Evolutionary conservation across 2,797 vertebrate genomes (phyloP), one percentile per base, ranked within the genome.

Genomic region (Falco columbarius): DNA sequence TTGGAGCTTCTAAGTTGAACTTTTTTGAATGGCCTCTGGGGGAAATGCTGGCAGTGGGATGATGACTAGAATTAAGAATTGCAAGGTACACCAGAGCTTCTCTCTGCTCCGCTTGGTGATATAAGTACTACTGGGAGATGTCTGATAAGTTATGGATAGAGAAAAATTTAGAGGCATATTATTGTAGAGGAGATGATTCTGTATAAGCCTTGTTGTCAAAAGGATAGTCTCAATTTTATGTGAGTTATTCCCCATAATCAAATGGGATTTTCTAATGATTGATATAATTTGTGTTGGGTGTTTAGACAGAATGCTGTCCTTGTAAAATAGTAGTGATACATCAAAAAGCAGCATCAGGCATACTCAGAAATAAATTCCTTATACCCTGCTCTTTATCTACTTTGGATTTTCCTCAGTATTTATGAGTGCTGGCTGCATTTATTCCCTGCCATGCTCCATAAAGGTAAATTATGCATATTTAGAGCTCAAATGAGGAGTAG

Each of bases 311-410:
- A 30, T 61, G 26, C n/a, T 83, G 3, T 65, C 47, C 18, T 52
- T 81, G 21, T 86, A 56, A 93, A 94, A 90, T 75, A 84, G 59
- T 55, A 71, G 49, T 38, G 66, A 56, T 84, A 94, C 93, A 90
- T 86, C 59, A 4, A 1, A 89, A 86, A 90, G n/a, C 42, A 71
- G 66, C 29, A 72, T 81, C 59, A 92, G 61, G 26, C 34, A 58
- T 26, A 70, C 30, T 81, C 10, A 56, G 62, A 82, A 74, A 84
- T 89, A 94, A 89, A 94, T 92, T 92, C 46, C 20, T 81, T 93
- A 49, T 44, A 54, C 36, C 16, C 18, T 90, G 7, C 22, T 91
- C 36, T 87, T 86, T 66, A 68, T 51, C 77, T 91, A 5, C 36
- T 30, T 90, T 93, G 30, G 47, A 58, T 93, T 95, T 66, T 76